A percentile compares a stretch with the other conserved stretches of the same genome.
Conservation (phyloP, 1,140 invertebrate genomes). For the Drosophila sproati region DNA sequence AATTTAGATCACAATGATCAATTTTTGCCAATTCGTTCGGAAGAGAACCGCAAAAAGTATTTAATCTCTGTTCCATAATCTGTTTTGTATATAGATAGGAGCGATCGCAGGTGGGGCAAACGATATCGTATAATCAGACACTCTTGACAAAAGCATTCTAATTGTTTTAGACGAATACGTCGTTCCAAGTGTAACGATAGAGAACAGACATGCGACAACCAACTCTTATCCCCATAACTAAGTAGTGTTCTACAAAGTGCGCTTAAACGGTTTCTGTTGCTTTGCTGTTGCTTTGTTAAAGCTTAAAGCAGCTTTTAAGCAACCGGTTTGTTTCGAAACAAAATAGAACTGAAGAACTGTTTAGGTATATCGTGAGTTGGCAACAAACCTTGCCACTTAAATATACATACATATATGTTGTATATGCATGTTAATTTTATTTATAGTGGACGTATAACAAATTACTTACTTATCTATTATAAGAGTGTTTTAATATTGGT, state of each 20-base stretch:
- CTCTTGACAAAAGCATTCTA: too few relatives aligned
- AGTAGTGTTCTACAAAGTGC: constrained; percentile 59
- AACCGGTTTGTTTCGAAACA: constrained; percentile 78
- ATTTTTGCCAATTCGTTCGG: too few relatives aligned
- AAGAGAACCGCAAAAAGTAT: too few relatives aligned
- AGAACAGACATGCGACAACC: background rate
- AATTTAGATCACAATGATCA: too few relatives aligned
- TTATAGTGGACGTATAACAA: too few relatives aligned
- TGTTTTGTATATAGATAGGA: too few relatives aligned
- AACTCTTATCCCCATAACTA: constrained; percentile 25
- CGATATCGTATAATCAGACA: too few relatives aligned
- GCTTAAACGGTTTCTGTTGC: constrained; percentile 67
- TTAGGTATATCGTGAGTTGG: constrained; percentile 38
- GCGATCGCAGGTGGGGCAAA: too few relatives aligned
- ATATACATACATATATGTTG: background rate
- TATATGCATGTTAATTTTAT: background rate
- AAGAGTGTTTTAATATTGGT: too few relatives aligned
- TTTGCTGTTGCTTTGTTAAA: constrained; percentile 52
- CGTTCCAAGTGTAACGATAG: background rate
- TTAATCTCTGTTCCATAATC: too few relatives aligned
- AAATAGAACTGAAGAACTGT: constrained; percentile 66
- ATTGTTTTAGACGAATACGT: too few relatives aligned
- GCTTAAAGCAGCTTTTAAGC: constrained; percentile 33
- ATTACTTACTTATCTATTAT: too few relatives aligned
- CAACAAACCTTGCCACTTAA: constrained; percentile 30